These are phyloP conservation scores for Aeoliscus strigatus DNA, from an alignment of 2,797 vertebrate species.

Conservation along the genomic window DNA sequence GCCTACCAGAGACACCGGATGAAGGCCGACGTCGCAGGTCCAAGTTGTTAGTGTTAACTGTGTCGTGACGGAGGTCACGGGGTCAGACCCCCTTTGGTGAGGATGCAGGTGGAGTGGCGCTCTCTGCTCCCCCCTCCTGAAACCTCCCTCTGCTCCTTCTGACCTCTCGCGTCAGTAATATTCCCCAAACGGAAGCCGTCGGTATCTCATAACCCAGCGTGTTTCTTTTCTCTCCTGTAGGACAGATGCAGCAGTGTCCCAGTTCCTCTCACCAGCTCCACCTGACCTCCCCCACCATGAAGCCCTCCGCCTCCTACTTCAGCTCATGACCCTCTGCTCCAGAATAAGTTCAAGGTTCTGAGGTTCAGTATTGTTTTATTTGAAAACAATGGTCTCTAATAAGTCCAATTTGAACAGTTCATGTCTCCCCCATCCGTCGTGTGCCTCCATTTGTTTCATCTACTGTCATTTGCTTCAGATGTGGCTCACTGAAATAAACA, in stretches of 20 bases:
- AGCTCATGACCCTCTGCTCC: slow-evolving; percentile 49
- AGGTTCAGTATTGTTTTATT: no score
- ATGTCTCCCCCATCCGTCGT: no score
- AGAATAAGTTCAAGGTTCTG: no score
- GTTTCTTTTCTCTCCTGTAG: slow-evolving; percentile 31
- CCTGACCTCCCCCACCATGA: slow-evolving; percentile 59
- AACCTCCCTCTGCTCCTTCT: neutral
- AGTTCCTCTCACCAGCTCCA: slow-evolving; percentile 70
- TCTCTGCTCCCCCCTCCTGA: neutral
- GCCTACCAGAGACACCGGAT: slow-evolving; percentile 78
- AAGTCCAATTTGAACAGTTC: no score
- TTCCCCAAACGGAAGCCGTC: neutral
- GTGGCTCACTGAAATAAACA: no score
- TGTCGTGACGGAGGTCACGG: neutral
- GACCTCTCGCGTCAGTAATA: slow-evolving; percentile 2
- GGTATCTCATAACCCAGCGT: no score
- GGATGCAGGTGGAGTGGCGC: neutral
- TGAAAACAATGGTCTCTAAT: no score
- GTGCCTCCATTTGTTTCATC: no score
- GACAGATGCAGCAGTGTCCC: slow-evolving; percentile 64
- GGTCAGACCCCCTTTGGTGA: neutral
- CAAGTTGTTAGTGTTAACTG: no score
- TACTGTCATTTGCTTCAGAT: no score
- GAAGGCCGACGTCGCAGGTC: slow-evolving; percentile 58
- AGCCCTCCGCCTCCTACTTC: slow-evolving; percentile 62